These are phyloP conservation scores for Mesaphorura yosii DNA, from an alignment of 1,140 invertebrate species.

Conservation along the genomic window DNA sequence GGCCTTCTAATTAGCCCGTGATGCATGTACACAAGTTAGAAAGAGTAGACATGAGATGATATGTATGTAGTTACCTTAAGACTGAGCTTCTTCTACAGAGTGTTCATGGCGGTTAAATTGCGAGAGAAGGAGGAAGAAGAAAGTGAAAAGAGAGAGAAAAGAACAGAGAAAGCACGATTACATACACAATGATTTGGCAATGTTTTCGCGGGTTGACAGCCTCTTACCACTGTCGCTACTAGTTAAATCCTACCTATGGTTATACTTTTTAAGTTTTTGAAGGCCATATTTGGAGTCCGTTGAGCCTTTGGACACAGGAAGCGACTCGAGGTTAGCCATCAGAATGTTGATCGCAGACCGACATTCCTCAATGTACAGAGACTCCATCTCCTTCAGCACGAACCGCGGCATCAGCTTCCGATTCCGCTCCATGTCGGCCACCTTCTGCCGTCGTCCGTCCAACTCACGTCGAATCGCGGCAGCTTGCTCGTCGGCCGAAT, in stretches of 20 bases:
- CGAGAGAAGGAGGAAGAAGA: conserved; percentile 11
- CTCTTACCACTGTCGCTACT: conserved; percentile 5
- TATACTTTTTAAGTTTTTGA: conserved; percentile 88
- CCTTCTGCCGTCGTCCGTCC: conserved; percentile 90
- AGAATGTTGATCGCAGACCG: conserved; percentile 94
- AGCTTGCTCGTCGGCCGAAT: conserved; percentile 98
- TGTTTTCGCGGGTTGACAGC: conserved; percentile 2
- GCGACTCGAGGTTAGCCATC: conserved; percentile 96
- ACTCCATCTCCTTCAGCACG: conserved; percentile 99
- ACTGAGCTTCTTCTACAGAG: conserved; percentile 32
- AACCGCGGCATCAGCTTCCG: conserved; percentile 97
- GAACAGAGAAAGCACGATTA: not conserved
- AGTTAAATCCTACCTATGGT: conserved; percentile 66
- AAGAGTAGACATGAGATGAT: too few species aligned
- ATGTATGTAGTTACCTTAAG: conserved; percentile 31
- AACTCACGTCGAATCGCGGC: conserved; percentile 96
- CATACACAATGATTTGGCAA: conserved; percentile 10
- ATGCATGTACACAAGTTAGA: too few species aligned
- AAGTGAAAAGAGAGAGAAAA: conserved; percentile 18
- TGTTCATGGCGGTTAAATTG: too few species aligned
- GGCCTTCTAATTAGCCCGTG: too few species aligned
- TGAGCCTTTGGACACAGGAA: conserved; percentile 94
- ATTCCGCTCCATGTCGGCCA: conserved; percentile 95
- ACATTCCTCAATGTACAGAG: conserved; percentile 94
- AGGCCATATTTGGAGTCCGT: conserved; percentile 95